Base-by-base conservation (phyloP, 2,888 invertebrate genomes). In the Polymixis lichenea region DNA sequence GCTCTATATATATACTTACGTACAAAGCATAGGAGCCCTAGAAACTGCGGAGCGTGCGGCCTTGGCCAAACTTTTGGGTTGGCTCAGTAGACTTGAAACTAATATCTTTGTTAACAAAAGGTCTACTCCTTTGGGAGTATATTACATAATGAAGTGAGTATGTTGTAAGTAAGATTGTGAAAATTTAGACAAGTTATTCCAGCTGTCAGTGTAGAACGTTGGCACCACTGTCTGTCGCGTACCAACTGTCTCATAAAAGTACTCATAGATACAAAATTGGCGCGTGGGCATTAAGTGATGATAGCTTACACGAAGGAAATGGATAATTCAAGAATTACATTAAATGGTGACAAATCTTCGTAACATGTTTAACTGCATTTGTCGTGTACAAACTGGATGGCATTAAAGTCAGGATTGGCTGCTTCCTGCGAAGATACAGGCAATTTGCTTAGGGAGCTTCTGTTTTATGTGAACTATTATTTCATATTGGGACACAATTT, bases 281-380 rank as follows among this genome's bases (percentile, higher is more conserved):
- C 64, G 85, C 85, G 85, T 85, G 80, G 85, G 84, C 75, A 77
- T 62, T 70, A 82, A 85, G 77, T 83, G 83, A 80, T 83, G 85
- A 83, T 80, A 80, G 79, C 75, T 84, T 68, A 78, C 60, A 51
- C 38, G 25, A 70, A 83, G 85, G 85, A 85, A 85, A 83, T 80
- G 74, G 62, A 70, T 75, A 77, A 80, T 83, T 85, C 66, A 70
- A 70, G 77, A 80, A 85, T 69, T 61, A 73, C 69, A 85, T 73
- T 77, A 76, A 72, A 82, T 66, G 72, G 61, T 64, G 75, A 83
- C 76, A 77, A 79, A 80, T 85, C 79, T 72, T 76, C 28, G 74
- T 76, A 70, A 67, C 53, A 61, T 84, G 46, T 67, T 85, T 82
- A 74, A 82, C 85, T 82, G 76, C 72, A 75, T 75, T 13, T n/a